Evolutionary conservation across 1,140 invertebrate species (phyloP).

Genomic region (Drosophila pseudoobscura): DNA sequence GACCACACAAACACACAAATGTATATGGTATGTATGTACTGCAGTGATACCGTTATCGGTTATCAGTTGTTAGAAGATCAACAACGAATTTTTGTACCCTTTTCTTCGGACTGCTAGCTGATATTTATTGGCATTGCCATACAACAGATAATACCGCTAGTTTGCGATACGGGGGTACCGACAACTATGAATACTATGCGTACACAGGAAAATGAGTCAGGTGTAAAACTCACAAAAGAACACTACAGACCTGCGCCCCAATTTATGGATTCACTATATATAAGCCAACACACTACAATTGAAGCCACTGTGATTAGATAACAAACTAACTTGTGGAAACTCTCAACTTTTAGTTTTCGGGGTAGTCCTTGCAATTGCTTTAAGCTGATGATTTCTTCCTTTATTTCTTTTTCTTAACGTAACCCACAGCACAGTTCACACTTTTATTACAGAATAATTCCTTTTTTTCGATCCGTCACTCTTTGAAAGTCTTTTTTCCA

Average conservation of each 20-base stretch:
- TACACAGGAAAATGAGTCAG: conserved; percentile 50
- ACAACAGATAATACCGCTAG: conserved; percentile 29
- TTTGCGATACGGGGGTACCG: conserved; percentile 7
- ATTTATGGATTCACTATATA: conserved; percentile 22
- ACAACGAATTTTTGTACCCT: conserved; percentile 46
- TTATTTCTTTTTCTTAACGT: not conserved
- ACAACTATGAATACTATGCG: too few species aligned
- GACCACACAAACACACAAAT: conserved; percentile 22
- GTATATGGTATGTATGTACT: not conserved
- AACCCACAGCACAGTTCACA: not conserved
- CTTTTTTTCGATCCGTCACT: not conserved
- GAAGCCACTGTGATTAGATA: conserved; percentile 65
- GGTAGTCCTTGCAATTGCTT: conserved; percentile 10
- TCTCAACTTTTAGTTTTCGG: conserved; percentile 30
- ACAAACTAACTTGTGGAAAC: conserved; percentile 6
- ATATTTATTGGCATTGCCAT: conserved; percentile 22
- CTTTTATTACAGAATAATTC: not conserved
- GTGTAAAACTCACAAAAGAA: conserved; percentile 29
- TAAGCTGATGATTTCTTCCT: not conserved
- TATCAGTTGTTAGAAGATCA: conserved; percentile 64
- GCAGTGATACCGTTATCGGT: conserved; percentile 32
- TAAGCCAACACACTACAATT: conserved; percentile 40
- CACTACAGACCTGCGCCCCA: conserved; percentile 4
- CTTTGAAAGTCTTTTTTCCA: not conserved
- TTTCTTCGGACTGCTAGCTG: not conserved